Percentiles rank a stretch among this genome's conserved stretches.
Evolutionary conservation across 2,888 invertebrate genomes (phyloP).

Genomic region (Diachrysia chrysitis): DNA sequence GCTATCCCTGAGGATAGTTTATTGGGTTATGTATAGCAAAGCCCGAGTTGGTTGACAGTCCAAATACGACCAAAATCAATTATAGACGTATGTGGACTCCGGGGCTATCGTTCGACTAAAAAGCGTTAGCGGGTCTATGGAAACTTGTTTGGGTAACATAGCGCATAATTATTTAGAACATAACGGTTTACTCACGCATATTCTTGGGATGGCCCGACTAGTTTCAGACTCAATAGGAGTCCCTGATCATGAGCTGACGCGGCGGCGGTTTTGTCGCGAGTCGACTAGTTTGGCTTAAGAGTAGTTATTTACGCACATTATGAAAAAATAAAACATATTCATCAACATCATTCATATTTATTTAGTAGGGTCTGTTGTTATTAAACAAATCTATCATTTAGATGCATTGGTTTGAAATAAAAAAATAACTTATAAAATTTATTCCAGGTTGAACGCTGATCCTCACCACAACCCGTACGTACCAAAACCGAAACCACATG

Average conservation of each 20-base stretch:
- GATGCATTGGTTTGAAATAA: neutral
- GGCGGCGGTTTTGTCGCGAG: too few species aligned
- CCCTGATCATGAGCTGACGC: too few species aligned
- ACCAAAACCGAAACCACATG: constrained; percentile 91
- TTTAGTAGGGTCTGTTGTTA: too few species aligned
- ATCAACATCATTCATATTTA: too few species aligned
- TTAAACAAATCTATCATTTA: too few species aligned
- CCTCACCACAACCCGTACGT: constrained; percentile 94
- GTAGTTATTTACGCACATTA: too few species aligned
- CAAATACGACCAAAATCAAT: constrained; percentile 45
- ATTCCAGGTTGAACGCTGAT: constrained; percentile 93
- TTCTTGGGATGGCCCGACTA: too few species aligned
- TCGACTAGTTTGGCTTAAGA: too few species aligned
- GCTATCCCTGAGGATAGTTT: constrained; percentile 28
- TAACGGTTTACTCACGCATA: too few species aligned
- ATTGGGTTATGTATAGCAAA: constrained; percentile 6
- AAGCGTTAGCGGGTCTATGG: constrained; percentile 10
- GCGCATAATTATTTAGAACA: too few species aligned
- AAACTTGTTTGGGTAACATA: neutral
- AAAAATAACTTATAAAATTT: constrained; percentile 23
- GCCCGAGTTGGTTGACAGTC: constrained; percentile 13
- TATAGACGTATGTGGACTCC: constrained; percentile 28
- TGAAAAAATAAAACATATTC: too few species aligned
- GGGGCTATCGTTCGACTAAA: constrained; percentile 22
- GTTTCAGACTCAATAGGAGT: too few species aligned